Evolutionary conservation across 2,113 vertebrate genomes (phyloP), one percentile per base, ranked within the genome.

Genomic region (Xerus inauris): DNA sequence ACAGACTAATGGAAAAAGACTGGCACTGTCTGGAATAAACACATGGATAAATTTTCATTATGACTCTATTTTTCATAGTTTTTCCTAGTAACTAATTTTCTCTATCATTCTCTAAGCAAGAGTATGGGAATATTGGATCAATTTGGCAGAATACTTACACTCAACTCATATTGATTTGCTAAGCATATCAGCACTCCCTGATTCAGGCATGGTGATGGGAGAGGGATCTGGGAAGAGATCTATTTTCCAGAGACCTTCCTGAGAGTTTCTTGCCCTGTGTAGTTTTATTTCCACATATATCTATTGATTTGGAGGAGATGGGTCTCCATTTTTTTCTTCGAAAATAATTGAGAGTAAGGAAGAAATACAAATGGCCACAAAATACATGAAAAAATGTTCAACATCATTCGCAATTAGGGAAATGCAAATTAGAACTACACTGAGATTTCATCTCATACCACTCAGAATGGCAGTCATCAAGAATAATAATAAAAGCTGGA

Each of bases 41-140:
- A 95, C 71, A 49, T 13, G 62, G 30, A 82, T 67, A 85, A 59
- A 75, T 92, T 94, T 86, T 91, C 67, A 76, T 76, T 72, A 69
- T 38, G 84, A 92, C 67, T 72, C 79, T 72, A 32, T 88, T 84
- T 32, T 87, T 93, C 13, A 30, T 8, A 47, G 49, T 64, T 84
- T 94, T 51, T 62, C 24, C 84, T 65, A 22, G 30, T 42, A 94
- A 93, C 8, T 94, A 75, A 89, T 91, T 89, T 87, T 87, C 16
- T 57, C 26, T 8, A 49, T 77, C 45, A 71, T 72, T 83, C 47
- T 82, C 16, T 75, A 93, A 83, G 69, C 80, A 82, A 72, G 45
- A 75, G 59, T 49, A 6, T 26, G 20, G 16, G 51, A 26, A 0
- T 51, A 42, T 5, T 71, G 40, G 54, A 42, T 54, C 72, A 35